A percentile compares a stretch with the other conserved stretches of the same genome.
Evolutionary conservation across 2,888 invertebrate species (phyloP).

Genomic region (Diarsia dahlii): DNA sequence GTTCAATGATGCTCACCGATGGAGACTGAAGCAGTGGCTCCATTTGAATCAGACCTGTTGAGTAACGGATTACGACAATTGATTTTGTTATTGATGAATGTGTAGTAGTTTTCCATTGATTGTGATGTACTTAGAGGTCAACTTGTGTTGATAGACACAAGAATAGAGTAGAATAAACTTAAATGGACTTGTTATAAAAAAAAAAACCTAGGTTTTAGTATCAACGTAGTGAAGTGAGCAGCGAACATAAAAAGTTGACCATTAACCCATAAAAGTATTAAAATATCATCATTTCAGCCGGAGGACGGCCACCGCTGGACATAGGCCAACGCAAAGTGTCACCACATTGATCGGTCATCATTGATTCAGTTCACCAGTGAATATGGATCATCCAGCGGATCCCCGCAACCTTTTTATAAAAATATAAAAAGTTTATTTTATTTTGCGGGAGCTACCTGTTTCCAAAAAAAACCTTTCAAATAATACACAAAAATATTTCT

Average conservation of each 20-base stretch:
- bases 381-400: no score
- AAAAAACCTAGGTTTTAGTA: not conserved
- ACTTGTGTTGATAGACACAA: not conserved
- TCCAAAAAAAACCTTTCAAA: not conserved
- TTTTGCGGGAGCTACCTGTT: constrained; percentile 33
- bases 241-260: no score
- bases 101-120: constrained; percentile 30
- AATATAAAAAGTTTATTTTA: not conserved
- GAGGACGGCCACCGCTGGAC: no score
- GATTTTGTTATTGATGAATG: constrained; percentile 29
- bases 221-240: not conserved
- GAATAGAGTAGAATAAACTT: no score
- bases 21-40: constrained; percentile 28
- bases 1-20: constrained; percentile 40
- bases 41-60: constrained; percentile 32
- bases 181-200: no score
- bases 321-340: no score
- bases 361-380: no score
- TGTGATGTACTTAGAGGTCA: constrained; percentile 2
- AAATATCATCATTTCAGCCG: no score
- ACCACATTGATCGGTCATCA: no score
- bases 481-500: constrained; percentile 13
- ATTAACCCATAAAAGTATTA: no score
- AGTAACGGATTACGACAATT: constrained; percentile 49
- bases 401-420: not conserved